Conservation (phyloP, 2,113 vertebrate genomes). For the Protobothrops flavoviridis region DNA sequence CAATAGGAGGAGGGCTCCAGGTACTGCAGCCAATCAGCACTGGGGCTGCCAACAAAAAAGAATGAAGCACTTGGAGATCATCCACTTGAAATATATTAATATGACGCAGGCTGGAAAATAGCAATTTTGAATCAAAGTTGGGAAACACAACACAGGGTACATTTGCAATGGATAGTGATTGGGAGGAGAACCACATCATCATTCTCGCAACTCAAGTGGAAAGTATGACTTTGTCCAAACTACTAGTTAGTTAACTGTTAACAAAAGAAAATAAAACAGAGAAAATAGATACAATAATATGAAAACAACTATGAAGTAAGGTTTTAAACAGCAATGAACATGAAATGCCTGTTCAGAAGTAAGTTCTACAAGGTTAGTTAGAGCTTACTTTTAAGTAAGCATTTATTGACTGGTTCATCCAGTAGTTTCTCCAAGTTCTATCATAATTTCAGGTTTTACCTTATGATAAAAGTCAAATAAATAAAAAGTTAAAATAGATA, state of each 20-base stretch:
- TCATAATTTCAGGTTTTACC: not conserved
- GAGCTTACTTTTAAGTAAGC: not conserved
- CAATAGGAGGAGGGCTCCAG: not conserved
- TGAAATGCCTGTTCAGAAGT: not conserved
- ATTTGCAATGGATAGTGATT: not conserved
- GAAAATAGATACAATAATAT: conserved; percentile 8
- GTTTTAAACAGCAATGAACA: conserved; percentile 23
- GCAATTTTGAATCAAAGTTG: not conserved
- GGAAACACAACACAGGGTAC: not conserved
- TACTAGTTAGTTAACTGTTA: not conserved
- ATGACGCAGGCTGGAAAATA: not conserved
- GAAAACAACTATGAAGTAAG: not conserved
- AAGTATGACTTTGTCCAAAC: not conserved
- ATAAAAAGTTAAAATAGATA: not conserved
- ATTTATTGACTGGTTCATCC: not conserved
- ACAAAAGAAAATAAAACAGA: conserved; percentile 19
- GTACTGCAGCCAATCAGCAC: not conserved
- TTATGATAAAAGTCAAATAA: not conserved
- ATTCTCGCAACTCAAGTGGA: not conserved
- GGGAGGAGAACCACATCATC: not conserved
- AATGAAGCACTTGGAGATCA: not conserved
- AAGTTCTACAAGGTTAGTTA: not conserved
- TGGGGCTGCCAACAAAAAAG: not conserved
- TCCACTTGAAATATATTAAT: not conserved
- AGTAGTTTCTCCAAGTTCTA: not conserved